These are phyloP conservation scores for Pogonus chalceus DNA, from an alignment of 1,140 invertebrate species.

Conservation along the genomic window DNA sequence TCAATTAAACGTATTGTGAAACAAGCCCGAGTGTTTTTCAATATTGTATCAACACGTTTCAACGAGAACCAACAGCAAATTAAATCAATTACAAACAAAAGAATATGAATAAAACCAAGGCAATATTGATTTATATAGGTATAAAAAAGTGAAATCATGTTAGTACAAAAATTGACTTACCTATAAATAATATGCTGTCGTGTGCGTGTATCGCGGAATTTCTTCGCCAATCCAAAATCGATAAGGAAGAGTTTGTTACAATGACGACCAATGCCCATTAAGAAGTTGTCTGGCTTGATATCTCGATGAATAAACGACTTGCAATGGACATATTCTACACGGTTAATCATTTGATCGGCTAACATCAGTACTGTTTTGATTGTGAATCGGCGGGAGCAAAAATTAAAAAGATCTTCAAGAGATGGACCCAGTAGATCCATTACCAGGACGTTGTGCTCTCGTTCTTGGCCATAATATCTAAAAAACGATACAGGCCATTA, in stretches of 20 bases:
- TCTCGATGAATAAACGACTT: conserved; percentile 88
- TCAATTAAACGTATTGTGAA: no score
- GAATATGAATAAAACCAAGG: no score
- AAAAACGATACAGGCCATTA: conserved; percentile 17
- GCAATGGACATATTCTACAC: conserved; percentile 83
- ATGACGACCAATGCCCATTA: conserved; percentile 88
- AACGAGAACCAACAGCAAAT: no score
- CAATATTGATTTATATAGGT: no score
- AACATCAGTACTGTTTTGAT: conserved; percentile 92
- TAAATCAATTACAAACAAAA: no score
- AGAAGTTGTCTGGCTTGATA: conserved; percentile 90
- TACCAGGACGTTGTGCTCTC: conserved; percentile 82
- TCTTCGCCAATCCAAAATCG: conserved; percentile 90
- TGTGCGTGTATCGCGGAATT: conserved; percentile 74
- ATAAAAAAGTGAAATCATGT: no score
- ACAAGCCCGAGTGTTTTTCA: no score
- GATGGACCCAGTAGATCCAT: conserved; percentile 88
- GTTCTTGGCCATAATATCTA: conserved; percentile 62
- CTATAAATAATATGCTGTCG: conserved; percentile 60
- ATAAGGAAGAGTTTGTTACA: conserved; percentile 87
- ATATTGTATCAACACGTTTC: no score
- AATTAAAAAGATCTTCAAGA: conserved; percentile 87
- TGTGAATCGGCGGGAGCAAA: conserved; percentile 82
- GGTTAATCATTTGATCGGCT: conserved; percentile 76
- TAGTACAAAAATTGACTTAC: no score